Evolutionary conservation across 2,888 invertebrate genomes (phyloP).

Genomic region (Empis livida): DNA sequence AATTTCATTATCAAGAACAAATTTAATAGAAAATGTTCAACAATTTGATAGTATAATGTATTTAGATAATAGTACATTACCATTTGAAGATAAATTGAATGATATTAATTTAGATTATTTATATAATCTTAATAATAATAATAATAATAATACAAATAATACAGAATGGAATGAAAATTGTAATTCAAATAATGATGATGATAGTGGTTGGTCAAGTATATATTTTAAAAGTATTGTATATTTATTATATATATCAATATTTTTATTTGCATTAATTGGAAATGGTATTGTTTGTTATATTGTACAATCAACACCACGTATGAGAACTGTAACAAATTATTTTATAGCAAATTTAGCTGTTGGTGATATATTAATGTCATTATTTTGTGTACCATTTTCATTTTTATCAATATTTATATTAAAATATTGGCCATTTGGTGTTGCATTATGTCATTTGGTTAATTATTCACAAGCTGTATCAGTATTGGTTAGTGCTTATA

Average conservation of each 20-base stretch:
- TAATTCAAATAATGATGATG: constrained; percentile 13
- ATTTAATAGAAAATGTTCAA: no score
- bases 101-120: no score
- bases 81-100: no score
- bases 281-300: constrained; percentile 78
- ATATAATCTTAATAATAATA: no score
- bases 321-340: constrained; percentile 86
- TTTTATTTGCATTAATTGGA: constrained; percentile 56
- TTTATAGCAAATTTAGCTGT: constrained; percentile 82
- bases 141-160: no score
- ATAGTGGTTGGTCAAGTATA: constrained; percentile 31
- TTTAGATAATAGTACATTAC: no score
- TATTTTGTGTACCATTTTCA: constrained; percentile 84
- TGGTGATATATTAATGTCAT: constrained; percentile 79
- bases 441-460: constrained; percentile 66
- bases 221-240: constrained; percentile 55
- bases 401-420: constrained; percentile 68
- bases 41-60: no score
- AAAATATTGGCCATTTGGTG: constrained; percentile 82
- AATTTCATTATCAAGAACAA: no score
- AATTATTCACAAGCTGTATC: constrained; percentile 72
- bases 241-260: constrained; percentile 57
- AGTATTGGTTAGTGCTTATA: constrained; percentile 77
- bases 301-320: constrained; percentile 66
- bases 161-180: no score